Percentiles rank a stretch among this genome's conserved stretches.
Conservation (phyloP, 2,888 invertebrate species). For the Polymixis flavicincta region DNA sequence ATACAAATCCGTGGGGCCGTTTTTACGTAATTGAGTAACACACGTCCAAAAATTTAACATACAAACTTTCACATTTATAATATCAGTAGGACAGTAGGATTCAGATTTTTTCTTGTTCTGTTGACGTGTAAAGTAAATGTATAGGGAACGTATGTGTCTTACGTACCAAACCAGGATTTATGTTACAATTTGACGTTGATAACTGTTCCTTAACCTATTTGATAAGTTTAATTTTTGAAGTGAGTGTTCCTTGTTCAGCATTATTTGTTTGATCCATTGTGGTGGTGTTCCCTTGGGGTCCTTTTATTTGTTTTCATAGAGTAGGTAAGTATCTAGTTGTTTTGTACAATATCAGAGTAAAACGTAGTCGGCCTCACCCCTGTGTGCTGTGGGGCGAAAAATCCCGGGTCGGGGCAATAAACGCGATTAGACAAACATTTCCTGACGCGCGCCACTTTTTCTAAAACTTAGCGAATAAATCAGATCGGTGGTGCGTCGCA, state of each 20-base stretch:
- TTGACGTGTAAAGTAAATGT: neutral
- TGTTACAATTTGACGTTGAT: neutral
- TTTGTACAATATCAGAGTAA: constrained; percentile 56
- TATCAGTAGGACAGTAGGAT: no score
- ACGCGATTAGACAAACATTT: constrained; percentile 91
- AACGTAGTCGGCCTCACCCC: constrained; percentile 72
- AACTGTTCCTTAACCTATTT: neutral
- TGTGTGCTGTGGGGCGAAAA: constrained; percentile 83
- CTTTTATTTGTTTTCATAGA: constrained; percentile 48
- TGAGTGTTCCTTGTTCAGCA: constrained; percentile 2
- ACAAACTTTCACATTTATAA: no score
- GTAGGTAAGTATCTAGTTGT: constrained; percentile 53
- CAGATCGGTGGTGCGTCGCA: constrained; percentile 90
- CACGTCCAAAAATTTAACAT: no score
- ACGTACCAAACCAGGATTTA: neutral
- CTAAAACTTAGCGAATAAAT: constrained; percentile 90
- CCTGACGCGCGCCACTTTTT: constrained; percentile 89
- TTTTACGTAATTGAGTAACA: no score
- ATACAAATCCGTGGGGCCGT: no score
- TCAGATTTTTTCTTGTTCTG: neutral
- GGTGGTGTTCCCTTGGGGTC: constrained; percentile 7
- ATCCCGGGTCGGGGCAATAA: constrained; percentile 85
- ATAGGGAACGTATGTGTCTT: neutral
- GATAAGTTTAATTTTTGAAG: neutral
- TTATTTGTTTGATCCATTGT: constrained; percentile 23